phyloP scores from a whole-genome alignment of 1,140 invertebrate genomes.

The Chironomus striatipennis region DNA sequence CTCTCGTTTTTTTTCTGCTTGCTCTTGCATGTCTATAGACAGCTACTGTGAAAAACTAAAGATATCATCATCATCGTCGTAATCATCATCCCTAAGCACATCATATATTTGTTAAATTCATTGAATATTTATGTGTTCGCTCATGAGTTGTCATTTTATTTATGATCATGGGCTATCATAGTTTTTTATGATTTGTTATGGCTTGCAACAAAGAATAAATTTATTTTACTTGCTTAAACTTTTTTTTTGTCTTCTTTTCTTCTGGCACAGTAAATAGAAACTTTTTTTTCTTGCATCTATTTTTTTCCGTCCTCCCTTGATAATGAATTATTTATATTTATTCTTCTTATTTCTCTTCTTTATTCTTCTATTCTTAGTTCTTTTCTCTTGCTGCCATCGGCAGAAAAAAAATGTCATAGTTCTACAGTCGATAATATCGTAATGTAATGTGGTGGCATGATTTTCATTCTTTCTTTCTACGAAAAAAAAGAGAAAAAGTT shows the following conservation, averaged over 20 bases:
- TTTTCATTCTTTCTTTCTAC: background rate
- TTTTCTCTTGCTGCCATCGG: too few species aligned
- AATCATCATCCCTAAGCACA: too few species aligned
- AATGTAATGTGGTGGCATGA: background rate
- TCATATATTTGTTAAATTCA: background rate
- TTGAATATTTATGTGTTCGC: background rate
- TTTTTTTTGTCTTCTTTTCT: too few species aligned
- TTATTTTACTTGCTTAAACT: too few species aligned
- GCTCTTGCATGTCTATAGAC: too few species aligned
- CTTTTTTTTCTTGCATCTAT: background rate
- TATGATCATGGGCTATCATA: background rate
- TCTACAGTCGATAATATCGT: conserved; percentile 1
- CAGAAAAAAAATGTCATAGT: background rate
- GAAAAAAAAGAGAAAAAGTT: background rate
- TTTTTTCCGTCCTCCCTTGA: background rate
- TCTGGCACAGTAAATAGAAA: too few species aligned
- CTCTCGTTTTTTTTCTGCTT: too few species aligned
- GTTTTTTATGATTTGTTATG: conserved; percentile 9
- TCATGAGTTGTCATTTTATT: conserved; percentile 1
- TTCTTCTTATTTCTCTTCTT: background rate
- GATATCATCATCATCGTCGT: too few species aligned
- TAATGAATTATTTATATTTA: background rate
- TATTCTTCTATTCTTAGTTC: too few species aligned
- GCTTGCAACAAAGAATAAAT: background rate
- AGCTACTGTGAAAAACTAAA: too few species aligned